phyloP scores from a whole-genome alignment of 1,140 invertebrate genomes.

The Leguminivora glycinivorella region DNA sequence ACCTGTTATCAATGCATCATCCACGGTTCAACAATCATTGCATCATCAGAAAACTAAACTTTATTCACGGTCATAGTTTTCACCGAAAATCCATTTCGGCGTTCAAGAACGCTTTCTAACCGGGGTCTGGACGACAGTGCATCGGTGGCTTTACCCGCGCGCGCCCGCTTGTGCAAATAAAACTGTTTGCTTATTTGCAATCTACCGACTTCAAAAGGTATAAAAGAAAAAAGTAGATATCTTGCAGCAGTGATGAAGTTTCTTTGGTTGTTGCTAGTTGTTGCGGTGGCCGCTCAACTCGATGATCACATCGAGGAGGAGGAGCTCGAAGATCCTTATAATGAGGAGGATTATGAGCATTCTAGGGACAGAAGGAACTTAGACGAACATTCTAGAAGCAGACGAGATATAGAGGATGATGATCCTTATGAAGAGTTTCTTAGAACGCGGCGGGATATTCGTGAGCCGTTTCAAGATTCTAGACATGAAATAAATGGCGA shows the following conservation, averaged over 20 bases:
- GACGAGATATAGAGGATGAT: conserved; percentile 48
- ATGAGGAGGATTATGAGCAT: conserved; percentile 52
- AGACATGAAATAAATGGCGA: conserved; percentile 49
- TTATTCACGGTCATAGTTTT: conserved; percentile 14
- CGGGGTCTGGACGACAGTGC: not conserved
- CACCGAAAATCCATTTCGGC: conserved; percentile 10
- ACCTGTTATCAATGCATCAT: conserved; percentile 16
- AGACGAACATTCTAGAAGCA: conserved; percentile 33
- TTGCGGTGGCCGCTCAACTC: conserved; percentile 49
- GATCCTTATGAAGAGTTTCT: conserved; percentile 30
- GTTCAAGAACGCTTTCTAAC: conserved; percentile 9
- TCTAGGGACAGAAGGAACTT: conserved; percentile 30
- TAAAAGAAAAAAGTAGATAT: not conserved
- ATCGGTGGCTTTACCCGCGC: not conserved
- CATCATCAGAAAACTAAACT: conserved; percentile 8
- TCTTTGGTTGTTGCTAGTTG: conserved; percentile 44
- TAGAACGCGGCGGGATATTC: conserved; percentile 13
- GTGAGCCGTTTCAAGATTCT: not conserved
- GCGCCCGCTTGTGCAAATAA: conserved; percentile 13
- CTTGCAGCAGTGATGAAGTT: conserved; percentile 45
- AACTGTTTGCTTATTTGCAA: not conserved
- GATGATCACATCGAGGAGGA: conserved; percentile 68
- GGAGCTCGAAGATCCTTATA: conserved; percentile 61
- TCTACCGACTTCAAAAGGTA: not conserved
- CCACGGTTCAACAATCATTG: not conserved